These are phyloP conservation scores for Patella caerulea DNA, from an alignment of 2,888 invertebrate genomes.

Conservation along the genomic window DNA sequence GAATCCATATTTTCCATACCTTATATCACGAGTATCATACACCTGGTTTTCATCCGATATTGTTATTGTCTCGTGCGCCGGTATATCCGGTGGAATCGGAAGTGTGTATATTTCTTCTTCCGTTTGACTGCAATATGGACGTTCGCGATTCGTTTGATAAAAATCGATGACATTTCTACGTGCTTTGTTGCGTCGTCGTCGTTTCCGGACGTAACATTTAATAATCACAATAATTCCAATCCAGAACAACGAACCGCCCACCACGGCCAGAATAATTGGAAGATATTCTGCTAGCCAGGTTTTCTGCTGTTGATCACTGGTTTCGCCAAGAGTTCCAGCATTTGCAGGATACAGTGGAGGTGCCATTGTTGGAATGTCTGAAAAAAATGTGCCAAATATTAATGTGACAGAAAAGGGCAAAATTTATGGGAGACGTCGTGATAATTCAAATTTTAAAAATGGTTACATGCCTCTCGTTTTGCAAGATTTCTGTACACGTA, in stretches of 20 bases:
- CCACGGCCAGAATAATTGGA: not conserved
- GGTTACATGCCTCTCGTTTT: too few relatives aligned
- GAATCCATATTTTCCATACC: not conserved
- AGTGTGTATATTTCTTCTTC: conserved; percentile 6
- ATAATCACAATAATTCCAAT: conserved; percentile 4
- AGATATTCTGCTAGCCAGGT: not conserved
- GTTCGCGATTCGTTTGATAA: not conserved
- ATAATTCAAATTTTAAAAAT: too few relatives aligned
- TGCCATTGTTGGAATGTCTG: not conserved
- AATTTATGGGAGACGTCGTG: too few relatives aligned
- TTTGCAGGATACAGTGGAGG: not conserved
- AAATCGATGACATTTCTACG: not conserved
- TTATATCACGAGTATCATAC: not conserved
- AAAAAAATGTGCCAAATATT: not conserved
- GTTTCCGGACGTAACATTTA: conserved; percentile 4
- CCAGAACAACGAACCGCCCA: not conserved
- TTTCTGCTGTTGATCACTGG: not conserved
- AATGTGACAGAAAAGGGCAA: too few relatives aligned
- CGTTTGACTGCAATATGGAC: not conserved
- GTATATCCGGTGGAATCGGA: conserved; percentile 9
- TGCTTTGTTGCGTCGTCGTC: not conserved
- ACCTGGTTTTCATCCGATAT: not conserved
- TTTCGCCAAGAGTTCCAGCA: not conserved
- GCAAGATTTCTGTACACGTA: too few relatives aligned
- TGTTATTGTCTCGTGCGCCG: not conserved